phyloP scores from a whole-genome alignment of 2,797 vertebrate genomes.

The Trachurus trachurus region DNA sequence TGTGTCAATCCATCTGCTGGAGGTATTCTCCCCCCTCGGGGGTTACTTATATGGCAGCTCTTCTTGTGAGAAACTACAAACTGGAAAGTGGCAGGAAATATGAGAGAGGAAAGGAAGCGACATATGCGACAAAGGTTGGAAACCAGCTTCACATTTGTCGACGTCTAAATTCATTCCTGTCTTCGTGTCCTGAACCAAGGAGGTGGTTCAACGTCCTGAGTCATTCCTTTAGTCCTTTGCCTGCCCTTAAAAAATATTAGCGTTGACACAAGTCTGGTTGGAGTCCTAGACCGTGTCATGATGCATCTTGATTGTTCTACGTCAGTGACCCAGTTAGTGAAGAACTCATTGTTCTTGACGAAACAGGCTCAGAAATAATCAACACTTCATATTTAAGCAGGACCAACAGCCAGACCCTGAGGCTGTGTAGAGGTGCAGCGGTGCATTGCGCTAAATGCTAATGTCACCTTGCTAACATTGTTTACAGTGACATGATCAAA shows the following conservation, averaged over 20 bases:
- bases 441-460: neutral
- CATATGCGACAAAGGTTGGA: slow-evolving; percentile 38
- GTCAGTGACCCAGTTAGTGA: neutral
- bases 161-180: slow-evolving; percentile 28
- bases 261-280: neutral
- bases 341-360: neutral
- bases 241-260: slow-evolving; percentile 1
- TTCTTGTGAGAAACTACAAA: slow-evolving; percentile 56
- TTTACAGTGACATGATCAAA: neutral
- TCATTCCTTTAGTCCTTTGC: neutral
- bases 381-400: neutral
- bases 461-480: neutral
- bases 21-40: slow-evolving; percentile 36
- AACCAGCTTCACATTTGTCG: slow-evolving; percentile 12
- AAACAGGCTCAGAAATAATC: slow-evolving; percentile 3
- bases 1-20: slow-evolving; percentile 43
- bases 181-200: slow-evolving; percentile 31
- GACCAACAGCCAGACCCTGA: neutral
- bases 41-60: slow-evolving; percentile 52
- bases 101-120: slow-evolving; percentile 52
- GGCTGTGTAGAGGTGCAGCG: neutral
- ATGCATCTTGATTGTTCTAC: neutral
- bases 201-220: neutral
- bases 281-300: neutral
- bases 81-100: slow-evolving; percentile 72